phyloP scores from a whole-genome alignment of 2,888 invertebrate genomes.

The Phyllotreta cruciferae region DNA sequence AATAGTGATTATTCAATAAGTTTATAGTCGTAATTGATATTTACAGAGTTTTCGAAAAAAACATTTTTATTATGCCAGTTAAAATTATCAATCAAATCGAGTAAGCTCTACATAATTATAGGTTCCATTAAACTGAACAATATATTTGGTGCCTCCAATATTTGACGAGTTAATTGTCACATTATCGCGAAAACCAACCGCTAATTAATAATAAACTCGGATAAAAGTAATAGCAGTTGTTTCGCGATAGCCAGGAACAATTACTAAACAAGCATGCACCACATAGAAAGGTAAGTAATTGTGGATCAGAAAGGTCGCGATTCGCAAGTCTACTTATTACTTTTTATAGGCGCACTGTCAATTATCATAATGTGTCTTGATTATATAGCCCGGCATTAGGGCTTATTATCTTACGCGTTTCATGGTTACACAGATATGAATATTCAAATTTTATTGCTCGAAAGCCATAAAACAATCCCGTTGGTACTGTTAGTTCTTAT shows the following conservation, averaged over 20 bases:
- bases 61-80: too few relatives aligned
- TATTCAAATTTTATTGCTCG: conserved; percentile 14
- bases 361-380: conserved; percentile 18
- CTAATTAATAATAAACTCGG: conserved; percentile 8
- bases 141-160: too few relatives aligned
- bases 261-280: conserved; percentile 11
- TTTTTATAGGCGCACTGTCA: conserved; percentile 15
- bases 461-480: conserved; percentile 7
- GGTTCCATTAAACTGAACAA: too few relatives aligned
- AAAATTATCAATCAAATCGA: too few relatives aligned
- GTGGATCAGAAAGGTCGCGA: conserved; percentile 11
- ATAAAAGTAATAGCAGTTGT: conserved; percentile 9
- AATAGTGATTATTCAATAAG: too few relatives aligned
- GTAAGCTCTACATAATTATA: too few relatives aligned
- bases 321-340: conserved; percentile 8
- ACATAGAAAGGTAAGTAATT: conserved; percentile 12
- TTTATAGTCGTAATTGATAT: too few relatives aligned
- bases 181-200: neutral
- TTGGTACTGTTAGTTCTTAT: conserved; percentile 10
- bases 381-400: conserved; percentile 13
- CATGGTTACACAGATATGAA: conserved; percentile 15
- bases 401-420: conserved; percentile 8
- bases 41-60: too few relatives aligned
- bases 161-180: neutral
- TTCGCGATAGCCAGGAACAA: conserved; percentile 8